A percentile compares a stretch with the other conserved stretches of the same genome.
Evolutionary conservation across 2,888 invertebrate genomes (phyloP).

Genomic region (Fabriciana adippe): DNA sequence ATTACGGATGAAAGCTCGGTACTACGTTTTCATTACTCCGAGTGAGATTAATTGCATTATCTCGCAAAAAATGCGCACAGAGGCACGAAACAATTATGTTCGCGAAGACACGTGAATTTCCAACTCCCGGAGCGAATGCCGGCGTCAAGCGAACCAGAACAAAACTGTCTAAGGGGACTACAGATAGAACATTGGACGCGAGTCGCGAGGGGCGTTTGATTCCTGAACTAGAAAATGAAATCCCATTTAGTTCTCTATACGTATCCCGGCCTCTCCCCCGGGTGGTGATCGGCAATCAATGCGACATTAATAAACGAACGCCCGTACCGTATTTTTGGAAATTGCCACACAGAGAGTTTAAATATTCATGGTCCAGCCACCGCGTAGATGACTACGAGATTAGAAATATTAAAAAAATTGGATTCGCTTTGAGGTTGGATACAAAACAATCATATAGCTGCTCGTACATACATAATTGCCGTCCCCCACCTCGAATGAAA

Average conservation of each 20-base stretch:
- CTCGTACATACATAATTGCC: slow-evolving; percentile 33
- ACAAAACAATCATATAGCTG: slow-evolving; percentile 58
- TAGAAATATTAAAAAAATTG: slow-evolving; percentile 63
- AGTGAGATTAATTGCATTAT: slow-evolving; percentile 72
- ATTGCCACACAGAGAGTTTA: slow-evolving; percentile 67
- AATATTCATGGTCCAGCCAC: slow-evolving; percentile 73
- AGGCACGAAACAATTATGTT: slow-evolving; percentile 66
- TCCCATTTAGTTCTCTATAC: slow-evolving; percentile 65
- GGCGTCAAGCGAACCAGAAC: slow-evolving; percentile 55
- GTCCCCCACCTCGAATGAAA: slow-evolving; percentile 55
- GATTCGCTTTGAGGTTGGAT: slow-evolving; percentile 51
- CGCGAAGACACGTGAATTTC: slow-evolving; percentile 44
- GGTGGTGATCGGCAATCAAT: slow-evolving; percentile 58
- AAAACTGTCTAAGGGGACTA: slow-evolving; percentile 56
- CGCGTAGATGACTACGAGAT: slow-evolving; percentile 59
- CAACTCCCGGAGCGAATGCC: slow-evolving; percentile 44
- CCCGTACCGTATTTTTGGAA: slow-evolving; percentile 63
- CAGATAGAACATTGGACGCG: slow-evolving; percentile 55
- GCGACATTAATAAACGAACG: slow-evolving; percentile 73
- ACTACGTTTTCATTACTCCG: slow-evolving; percentile 67
- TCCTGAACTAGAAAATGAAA: slow-evolving; percentile 79
- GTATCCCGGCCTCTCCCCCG: slow-evolving; percentile 53
- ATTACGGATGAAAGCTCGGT: slow-evolving; percentile 49
- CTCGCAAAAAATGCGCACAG: slow-evolving; percentile 67
- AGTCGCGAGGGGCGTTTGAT: slow-evolving; percentile 68